These are phyloP conservation scores for Oxystoma pomonae DNA, from an alignment of 2,888 invertebrate species.

Conservation along the genomic window DNA sequence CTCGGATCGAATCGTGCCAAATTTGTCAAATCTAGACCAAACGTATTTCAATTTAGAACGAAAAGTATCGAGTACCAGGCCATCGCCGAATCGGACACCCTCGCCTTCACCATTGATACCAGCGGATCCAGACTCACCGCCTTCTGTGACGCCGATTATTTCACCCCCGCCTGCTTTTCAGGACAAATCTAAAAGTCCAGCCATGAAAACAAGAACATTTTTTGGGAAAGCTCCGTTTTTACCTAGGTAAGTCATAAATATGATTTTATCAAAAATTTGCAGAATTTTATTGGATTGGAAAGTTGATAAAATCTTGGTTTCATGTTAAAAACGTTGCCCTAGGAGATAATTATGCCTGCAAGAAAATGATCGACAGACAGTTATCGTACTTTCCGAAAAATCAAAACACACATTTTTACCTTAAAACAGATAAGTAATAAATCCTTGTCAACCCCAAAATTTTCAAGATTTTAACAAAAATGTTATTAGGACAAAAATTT, in stretches of 20 bases:
- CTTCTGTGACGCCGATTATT: conserved; percentile 61
- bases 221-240: conserved; percentile 52
- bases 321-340: too few species aligned
- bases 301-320: too few species aligned
- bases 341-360: too few species aligned
- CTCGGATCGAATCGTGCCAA: not conserved
- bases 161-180: conserved; percentile 69
- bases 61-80: conserved; percentile 41
- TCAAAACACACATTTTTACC: too few species aligned
- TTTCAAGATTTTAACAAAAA: too few species aligned
- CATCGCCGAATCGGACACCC: conserved; percentile 37
- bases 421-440: too few species aligned
- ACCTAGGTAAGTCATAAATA: conserved; percentile 45
- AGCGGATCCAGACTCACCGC: conserved; percentile 55
- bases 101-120: conserved; percentile 40
- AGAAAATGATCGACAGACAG: too few species aligned
- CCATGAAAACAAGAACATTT: conserved; percentile 38
- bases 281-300: too few species aligned
- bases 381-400: too few species aligned
- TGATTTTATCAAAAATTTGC: too few species aligned
- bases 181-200: conserved; percentile 44
- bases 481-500: too few species aligned
- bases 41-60: conserved; percentile 41
- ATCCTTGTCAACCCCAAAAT: too few species aligned
- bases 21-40: conserved; percentile 35